Base-by-base conservation (phyloP, 2,888 invertebrate genomes). In the Helleia helle region DNA sequence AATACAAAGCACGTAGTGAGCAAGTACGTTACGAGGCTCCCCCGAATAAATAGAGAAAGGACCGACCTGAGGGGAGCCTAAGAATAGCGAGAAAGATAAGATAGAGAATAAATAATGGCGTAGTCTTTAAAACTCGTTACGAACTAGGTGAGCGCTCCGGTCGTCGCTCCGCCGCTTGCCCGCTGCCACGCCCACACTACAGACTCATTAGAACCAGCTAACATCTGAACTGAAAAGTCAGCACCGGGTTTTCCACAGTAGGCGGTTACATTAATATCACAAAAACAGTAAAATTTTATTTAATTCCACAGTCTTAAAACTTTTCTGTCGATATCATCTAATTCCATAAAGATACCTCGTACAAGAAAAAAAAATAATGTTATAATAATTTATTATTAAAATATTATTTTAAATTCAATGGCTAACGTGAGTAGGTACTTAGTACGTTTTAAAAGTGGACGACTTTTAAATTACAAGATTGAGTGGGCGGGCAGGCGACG, bases 1-100 rank as follows among this genome's bases (percentile, higher is more conserved):
- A 73, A 73, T 74, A 80, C 67, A 71, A 76, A 80, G 80, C 80
- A 67, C 68, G 59, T 51, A 63, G 71, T 76, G 81, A 79, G 80
- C 80, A 74, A 77, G 65, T 63, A 62, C 47, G 65, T 71, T 64
- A 65, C 71, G 55, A 43, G 54, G 55, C 59, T 63, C 61, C 67
- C 46, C 49, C 44, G 59, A 67, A 66, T 71, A 66, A 70, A 67
- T 68, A 67, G 55, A 51, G 54, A 44, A 50, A 45, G 52, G 48
- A 52, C 54, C 56, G 56, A 48, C 50, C 43, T 55, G 54, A 54
- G 47, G 45, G 40, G 44, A 36, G 53, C 42, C 46, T 49, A 49
- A 55, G 49, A 58, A 50, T 43, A 46, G 40, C 43, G 40, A 43
- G 17, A 45, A 24, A 37, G n/a, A 41, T 31, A 31, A 31, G 15